Conservation (phyloP, 2,888 invertebrate species). For the Drosophila borealis region DNA sequence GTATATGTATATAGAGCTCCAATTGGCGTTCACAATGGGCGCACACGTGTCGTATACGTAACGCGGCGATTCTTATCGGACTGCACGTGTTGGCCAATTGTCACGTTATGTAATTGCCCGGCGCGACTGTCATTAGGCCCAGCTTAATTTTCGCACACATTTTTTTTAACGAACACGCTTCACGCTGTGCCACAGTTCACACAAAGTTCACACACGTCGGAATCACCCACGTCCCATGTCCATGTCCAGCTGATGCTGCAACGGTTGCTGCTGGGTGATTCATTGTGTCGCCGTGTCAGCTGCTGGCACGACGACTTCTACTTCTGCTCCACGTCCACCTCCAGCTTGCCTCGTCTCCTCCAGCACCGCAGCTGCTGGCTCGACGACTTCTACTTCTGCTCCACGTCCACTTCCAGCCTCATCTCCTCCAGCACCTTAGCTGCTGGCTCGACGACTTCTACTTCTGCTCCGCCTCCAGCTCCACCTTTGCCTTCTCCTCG, state of each 20-base stretch:
- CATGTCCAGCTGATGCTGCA: slow-evolving; percentile 28
- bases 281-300: slow-evolving; percentile 17
- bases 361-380: no score
- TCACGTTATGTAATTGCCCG: slow-evolving; percentile 61
- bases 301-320: no score
- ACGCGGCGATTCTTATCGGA: slow-evolving; percentile 74
- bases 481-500: no score
- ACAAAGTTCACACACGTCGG: slow-evolving; percentile 32
- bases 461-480: no score
- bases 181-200: slow-evolving; percentile 54
- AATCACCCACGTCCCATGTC: slow-evolving; percentile 66
- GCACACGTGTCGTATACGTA: slow-evolving; percentile 80
- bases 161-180: slow-evolving; percentile 64
- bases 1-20: no score
- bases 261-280: slow-evolving; percentile 28
- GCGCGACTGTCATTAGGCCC: slow-evolving; percentile 63
- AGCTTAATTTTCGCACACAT: slow-evolving; percentile 74
- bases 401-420: no score
- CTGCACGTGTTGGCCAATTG: slow-evolving; percentile 50
- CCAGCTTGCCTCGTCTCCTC: no score
- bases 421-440: no score
- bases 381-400: no score
- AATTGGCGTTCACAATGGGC: slow-evolving; percentile 50
- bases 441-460: no score
- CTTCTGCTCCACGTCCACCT: neutral